phyloP scores from a whole-genome alignment of 92 coral and sea anemone genomes.

The Zoanthus gigantus region DNA sequence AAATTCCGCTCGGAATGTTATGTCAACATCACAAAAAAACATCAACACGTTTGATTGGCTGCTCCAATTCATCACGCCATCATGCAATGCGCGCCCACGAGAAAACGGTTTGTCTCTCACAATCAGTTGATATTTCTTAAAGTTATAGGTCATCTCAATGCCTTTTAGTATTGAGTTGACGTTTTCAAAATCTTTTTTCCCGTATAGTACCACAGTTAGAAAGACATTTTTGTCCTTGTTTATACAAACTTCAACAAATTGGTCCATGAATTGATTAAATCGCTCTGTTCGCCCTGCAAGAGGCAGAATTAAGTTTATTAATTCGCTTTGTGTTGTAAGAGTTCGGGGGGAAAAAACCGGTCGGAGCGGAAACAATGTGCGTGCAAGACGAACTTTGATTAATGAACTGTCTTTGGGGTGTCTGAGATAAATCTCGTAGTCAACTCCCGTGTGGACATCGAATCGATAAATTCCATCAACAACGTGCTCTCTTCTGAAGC shows the following conservation, averaged over 20 bases:
- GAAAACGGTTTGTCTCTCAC: constrained; percentile 83
- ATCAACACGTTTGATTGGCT: constrained; percentile 68
- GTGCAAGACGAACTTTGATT: constrained; percentile 60
- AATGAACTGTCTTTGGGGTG: constrained; percentile 48
- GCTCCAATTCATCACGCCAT: constrained; percentile 90
- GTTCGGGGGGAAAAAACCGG: constrained; percentile 45
- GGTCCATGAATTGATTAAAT: constrained; percentile 81
- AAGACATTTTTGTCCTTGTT: constrained; percentile 79
- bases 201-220: constrained; percentile 87
- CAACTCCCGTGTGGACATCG: constrained; percentile 80
- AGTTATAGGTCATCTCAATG: constrained; percentile 71
- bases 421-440: constrained; percentile 78
- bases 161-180: constrained; percentile 71
- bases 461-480: constrained; percentile 82
- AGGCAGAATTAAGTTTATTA: constrained; percentile 81
- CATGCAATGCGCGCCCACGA: constrained; percentile 89
- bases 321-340: constrained; percentile 48
- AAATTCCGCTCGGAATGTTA: constrained; percentile 77
- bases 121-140: constrained; percentile 78
- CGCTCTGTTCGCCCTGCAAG: constrained; percentile 87
- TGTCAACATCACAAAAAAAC: constrained; percentile 96
- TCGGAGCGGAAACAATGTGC: constrained; percentile 47
- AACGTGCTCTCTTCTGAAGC: constrained; percentile 61
- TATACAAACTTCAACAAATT: constrained; percentile 80
- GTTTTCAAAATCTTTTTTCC: constrained; percentile 75